Conservation (phyloP, 1,140 invertebrate genomes). For the Apis laboriosa region DNA sequence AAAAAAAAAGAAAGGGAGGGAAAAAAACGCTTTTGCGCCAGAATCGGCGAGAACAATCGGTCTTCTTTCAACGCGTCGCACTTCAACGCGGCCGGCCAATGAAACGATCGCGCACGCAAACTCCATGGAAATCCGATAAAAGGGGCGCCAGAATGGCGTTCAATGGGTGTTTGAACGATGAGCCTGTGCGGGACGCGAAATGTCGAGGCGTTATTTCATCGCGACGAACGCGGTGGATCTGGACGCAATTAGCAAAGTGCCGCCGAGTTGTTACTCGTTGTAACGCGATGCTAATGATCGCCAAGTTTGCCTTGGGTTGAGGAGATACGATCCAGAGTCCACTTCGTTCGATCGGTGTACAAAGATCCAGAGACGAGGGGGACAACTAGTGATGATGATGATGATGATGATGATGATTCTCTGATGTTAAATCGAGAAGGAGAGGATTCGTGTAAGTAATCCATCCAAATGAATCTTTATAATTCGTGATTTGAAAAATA, state of each 20-base stretch:
- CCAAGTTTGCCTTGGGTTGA: not conserved
- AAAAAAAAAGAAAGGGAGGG: too few relatives aligned
- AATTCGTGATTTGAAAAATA: too few relatives aligned
- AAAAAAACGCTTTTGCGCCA: not conserved
- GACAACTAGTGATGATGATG: too few relatives aligned
- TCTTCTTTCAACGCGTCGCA: not conserved
- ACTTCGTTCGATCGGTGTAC: not conserved
- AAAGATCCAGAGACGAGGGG: too few relatives aligned
- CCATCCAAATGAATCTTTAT: too few relatives aligned
- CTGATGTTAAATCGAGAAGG: too few relatives aligned
- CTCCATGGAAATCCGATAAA: slow-evolving; percentile 8
- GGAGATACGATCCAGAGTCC: too few relatives aligned
- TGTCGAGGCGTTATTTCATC: slow-evolving; percentile 12
- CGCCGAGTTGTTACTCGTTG: slow-evolving; percentile 59
- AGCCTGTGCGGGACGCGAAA: not conserved
- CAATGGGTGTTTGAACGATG: not conserved
- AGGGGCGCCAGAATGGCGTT: not conserved
- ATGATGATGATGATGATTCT: too few relatives aligned
- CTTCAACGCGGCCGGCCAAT: slow-evolving; percentile 3
- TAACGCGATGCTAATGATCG: slow-evolving; percentile 45
- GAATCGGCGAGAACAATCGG: not conserved
- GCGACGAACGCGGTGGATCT: slow-evolving; percentile 9
- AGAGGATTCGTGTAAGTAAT: too few relatives aligned
- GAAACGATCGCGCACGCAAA: slow-evolving; percentile 4
- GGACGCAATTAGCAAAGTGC: slow-evolving; percentile 65